Base-by-base conservation (phyloP, 2,888 invertebrate genomes). In the Yponomeuta malinellus region DNA sequence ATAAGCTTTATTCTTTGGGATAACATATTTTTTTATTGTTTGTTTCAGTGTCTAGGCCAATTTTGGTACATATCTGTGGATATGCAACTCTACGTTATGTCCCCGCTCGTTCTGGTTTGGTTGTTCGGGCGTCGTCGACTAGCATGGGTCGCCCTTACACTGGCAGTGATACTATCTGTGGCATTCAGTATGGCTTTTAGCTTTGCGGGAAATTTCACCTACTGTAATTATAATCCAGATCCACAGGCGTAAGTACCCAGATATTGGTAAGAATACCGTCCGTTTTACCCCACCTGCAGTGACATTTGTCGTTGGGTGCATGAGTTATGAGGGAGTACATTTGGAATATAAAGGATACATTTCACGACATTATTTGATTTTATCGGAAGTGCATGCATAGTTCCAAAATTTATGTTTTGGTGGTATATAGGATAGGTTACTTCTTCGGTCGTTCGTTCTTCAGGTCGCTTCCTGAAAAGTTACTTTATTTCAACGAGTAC, bases 51-150 rank as follows among this genome's bases (percentile, higher is more conserved):
- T 33, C 48, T 70, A 4, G 66, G 29, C 15, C 70, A 70, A 4
- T 48, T 66, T 12, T 70, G 70, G 70, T 70, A 70, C 33, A 37
- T 70, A 37, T 70, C 70, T 48, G 70, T 70, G 48, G 70, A 70
- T 52, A 37, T 70, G 52, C 70, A 70, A 37, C 70, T 70, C 2
- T 65, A 65, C 31, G 31, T 64, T 10, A 12, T 70, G 10, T 70
- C 48, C 4, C 70, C 70, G 31, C 15, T 70, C 8, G 70, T 70
- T n/a, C 15, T 70, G 3, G 48, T 70, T 5, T 70, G 70, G 70
- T 15, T 70, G 33, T 70, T 65, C 29, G 66, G 70, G 1, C n/a
- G 0, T 10, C 48, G 31, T 9, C 29, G 10, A 0, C 10, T 9
- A n/a, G 59, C 69, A n/a, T 69, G 69, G 69, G 10, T 33, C 15